phyloP scores from a whole-genome alignment of 2,888 invertebrate species.

The Linnaemya vulpina region DNA sequence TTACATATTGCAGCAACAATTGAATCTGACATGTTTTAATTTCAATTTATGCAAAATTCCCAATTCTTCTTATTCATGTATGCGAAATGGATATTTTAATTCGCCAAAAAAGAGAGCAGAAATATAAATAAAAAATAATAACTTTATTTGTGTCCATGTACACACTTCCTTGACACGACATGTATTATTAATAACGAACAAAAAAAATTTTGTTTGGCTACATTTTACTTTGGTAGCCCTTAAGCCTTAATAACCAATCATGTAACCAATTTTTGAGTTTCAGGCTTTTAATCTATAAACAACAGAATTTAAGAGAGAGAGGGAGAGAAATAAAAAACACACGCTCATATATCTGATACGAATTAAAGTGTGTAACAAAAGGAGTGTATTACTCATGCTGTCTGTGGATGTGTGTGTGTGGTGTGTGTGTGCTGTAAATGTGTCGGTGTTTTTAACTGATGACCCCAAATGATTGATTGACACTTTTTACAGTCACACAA shows the following conservation, averaged over 20 bases:
- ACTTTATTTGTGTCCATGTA: conserved; percentile 5
- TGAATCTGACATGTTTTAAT: conserved; percentile 63
- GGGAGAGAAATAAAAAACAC: conserved; percentile 10
- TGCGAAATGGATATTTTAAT: conserved; percentile 16
- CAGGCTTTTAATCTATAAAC: conserved; percentile 56
- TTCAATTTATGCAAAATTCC: conserved; percentile 19
- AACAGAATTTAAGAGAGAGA: conserved; percentile 2
- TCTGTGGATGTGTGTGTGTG: not conserved
- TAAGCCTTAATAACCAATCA: conserved; percentile 65
- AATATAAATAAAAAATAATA: not conserved
- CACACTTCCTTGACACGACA: conserved; percentile 21
- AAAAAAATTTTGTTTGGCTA: conserved; percentile 13
- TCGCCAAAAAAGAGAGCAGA: no score
- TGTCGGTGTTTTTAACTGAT: conserved; percentile 62
- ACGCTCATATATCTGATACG: conserved; percentile 41
- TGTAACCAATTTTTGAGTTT: conserved; percentile 61
- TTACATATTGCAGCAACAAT: conserved; percentile 53
- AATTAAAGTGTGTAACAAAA: conserved; percentile 39
- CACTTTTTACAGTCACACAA: conserved; percentile 69
- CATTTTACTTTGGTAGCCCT: conserved; percentile 30
- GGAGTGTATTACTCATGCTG: conserved; percentile 32
- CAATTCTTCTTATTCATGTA: not conserved
- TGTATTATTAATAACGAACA: conserved; percentile 24
- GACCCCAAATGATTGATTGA: conserved; percentile 73
- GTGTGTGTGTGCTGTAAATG: not conserved